Conservation (phyloP, 2,113 vertebrate species). For the Deroptyus accipitrinus region DNA sequence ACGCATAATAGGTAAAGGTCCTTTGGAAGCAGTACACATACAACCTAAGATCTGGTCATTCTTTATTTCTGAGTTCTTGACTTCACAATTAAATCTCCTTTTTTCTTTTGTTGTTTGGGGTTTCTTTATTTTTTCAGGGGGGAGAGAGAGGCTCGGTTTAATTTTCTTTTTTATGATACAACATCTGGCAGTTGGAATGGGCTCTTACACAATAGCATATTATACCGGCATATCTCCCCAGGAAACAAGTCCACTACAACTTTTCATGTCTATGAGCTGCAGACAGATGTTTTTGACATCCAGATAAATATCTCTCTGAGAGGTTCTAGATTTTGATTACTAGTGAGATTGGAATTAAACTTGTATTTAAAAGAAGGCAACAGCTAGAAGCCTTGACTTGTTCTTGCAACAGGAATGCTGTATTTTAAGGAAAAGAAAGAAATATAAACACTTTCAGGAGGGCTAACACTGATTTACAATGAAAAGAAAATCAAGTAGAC, state of each 20-base stretch:
- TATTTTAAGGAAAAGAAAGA: not conserved
- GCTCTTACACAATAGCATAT: not conserved
- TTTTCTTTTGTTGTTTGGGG: accelerated
- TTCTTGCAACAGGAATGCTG: not conserved
- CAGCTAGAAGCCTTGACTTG: not conserved
- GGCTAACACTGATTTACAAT: not conserved
- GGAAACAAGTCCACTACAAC: not conserved
- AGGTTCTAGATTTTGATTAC: not conserved
- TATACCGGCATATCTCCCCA: not conserved
- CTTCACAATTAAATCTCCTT: not conserved
- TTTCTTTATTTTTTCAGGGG: not conserved
- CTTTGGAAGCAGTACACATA: not conserved
- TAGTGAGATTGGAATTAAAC: not conserved
- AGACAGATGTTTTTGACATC: not conserved
- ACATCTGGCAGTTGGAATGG: not conserved
- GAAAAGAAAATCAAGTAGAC: not conserved
- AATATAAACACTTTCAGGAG: not conserved
- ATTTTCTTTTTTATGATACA: not conserved
- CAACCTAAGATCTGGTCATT: not conserved
- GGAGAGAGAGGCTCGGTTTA: not conserved
- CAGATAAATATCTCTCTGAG: not conserved
- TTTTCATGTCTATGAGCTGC: not conserved
- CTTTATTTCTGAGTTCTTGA: not conserved
- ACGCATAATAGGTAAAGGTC: not conserved
- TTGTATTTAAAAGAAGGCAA: not conserved